Conservation (phyloP, 1,140 invertebrate genomes). For the Phymorhynchus buccinoides region DNA sequence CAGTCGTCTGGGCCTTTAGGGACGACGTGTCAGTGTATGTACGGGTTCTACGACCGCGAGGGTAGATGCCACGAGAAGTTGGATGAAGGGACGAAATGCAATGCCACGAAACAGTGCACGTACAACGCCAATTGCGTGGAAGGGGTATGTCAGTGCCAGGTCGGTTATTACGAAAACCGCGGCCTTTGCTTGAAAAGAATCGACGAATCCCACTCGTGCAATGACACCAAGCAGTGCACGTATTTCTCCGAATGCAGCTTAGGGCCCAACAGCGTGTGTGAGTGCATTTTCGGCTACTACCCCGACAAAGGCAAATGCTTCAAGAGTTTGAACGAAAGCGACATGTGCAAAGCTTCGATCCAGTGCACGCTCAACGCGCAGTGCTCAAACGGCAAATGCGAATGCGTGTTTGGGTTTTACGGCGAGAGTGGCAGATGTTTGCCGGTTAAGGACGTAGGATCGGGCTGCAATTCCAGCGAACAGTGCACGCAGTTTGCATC, state of each 20-base stretch:
- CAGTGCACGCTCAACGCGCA: constrained; percentile 42
- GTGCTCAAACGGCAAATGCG: constrained; percentile 28
- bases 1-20: neutral
- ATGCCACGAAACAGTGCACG: constrained; percentile 40
- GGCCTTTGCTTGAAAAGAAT: constrained; percentile 25
- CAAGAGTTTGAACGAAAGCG: constrained; percentile 29
- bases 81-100: constrained; percentile 22
- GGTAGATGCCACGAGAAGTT: constrained; percentile 27
- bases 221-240: constrained; percentile 37
- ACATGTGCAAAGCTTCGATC: constrained; percentile 38
- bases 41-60: constrained; percentile 19
- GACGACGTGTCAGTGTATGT: constrained; percentile 4
- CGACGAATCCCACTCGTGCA: constrained; percentile 33
- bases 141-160: constrained; percentile 19
- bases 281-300: constrained; percentile 42
- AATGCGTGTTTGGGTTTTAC: constrained; percentile 35
- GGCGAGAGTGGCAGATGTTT: constrained; percentile 10
- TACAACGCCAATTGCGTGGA: constrained; percentile 33
- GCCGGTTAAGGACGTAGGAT: constrained; percentile 5
- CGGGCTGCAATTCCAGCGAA: constrained; percentile 19
- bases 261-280: constrained; percentile 34
- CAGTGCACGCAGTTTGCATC: constrained; percentile 34
- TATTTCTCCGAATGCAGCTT: constrained; percentile 25
- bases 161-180: constrained; percentile 36
- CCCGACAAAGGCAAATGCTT: constrained; percentile 38